phyloP scores from a whole-genome alignment of 2,888 invertebrate species.

The Drosophila tripunctata region DNA sequence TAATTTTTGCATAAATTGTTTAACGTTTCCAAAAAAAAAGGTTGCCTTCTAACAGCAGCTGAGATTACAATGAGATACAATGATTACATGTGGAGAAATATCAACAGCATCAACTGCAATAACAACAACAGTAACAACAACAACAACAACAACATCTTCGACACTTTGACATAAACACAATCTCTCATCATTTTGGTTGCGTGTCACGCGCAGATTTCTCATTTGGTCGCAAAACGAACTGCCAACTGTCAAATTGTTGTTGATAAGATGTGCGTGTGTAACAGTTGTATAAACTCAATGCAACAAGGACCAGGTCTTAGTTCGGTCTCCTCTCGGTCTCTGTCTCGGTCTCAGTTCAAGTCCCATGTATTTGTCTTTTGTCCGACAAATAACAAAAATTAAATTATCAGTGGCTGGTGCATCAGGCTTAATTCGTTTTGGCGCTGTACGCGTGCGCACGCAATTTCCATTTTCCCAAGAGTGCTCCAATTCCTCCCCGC shows the following conservation, averaged over 20 bases:
- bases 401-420: slow-evolving; percentile 81
- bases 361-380: slow-evolving; percentile 1
- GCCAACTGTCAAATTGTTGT: slow-evolving; percentile 76
- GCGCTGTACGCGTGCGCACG: slow-evolving; percentile 83
- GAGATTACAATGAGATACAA: slow-evolving; percentile 70
- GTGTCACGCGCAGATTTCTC: slow-evolving; percentile 70
- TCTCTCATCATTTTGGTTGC: slow-evolving; percentile 49
- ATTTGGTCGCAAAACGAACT: slow-evolving; percentile 76
- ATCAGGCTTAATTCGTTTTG: slow-evolving; percentile 82
- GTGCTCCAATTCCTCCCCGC: slow-evolving; percentile 12
- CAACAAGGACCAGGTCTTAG: slow-evolving; percentile 17
- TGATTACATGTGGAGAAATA: slow-evolving; percentile 66
- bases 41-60: slow-evolving; percentile 65
- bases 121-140: slow-evolving; percentile 16
- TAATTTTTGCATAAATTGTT: slow-evolving; percentile 65
- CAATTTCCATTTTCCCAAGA: slow-evolving; percentile 60
- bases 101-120: slow-evolving; percentile 3
- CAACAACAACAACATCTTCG: slow-evolving; percentile 41
- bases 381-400: slow-evolving; percentile 65
- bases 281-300: slow-evolving; percentile 76
- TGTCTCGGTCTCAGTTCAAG: not conserved
- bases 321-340: not conserved
- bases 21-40: slow-evolving; percentile 28
- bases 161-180: slow-evolving; percentile 65
- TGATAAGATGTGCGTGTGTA: slow-evolving; percentile 61